Evolutionary conservation across 2,797 vertebrate species (phyloP), one percentile per base, ranked within the genome.

Genomic region (Acanthurus lineatus): DNA sequence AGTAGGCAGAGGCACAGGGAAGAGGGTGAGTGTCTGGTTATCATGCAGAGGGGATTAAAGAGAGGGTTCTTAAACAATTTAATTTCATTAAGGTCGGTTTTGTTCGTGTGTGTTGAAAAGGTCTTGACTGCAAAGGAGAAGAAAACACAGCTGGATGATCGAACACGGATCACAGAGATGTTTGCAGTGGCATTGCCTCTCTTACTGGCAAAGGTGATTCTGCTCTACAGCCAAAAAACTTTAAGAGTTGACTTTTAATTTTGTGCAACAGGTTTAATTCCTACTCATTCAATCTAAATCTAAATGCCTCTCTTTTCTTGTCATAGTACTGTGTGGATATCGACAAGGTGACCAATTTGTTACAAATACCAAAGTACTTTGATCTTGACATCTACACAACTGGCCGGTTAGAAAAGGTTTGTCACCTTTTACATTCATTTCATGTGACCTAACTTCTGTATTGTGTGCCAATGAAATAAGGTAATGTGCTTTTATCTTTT

Each of bases 311-410:
- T 72, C 16, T 65, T 73, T 52, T 66, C 52, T 74, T 42, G 12
- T 70, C 25, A 6, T 25, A 99, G 98, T 99, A 99, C 89, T 97
- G 97, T 69, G 91, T 98, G 85, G 98, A 99, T 92, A 96, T 98
- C 71, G 97, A 99, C 81, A 99, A 99, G 88, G 96, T 98, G 87
- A 98, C 97, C 77, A 99, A 98, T 85, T 94, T 99, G 76, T 84
- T 99, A 79, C 97, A 97, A 88, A 94, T 99, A 90, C 97, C 97
- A 75, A 97, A 98, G 74, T 98, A 96, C 91, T 99, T 99, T 92
- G 98, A 99, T 89, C 95, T 99, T 87, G 98, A 99, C 93, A 99
- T 99, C 84, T 99, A 98, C 86, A 99, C 97, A 84, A 98, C 97
- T 20, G 98, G 98, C 10, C 91, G 98, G 87, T 93, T 99, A 91